Evolutionary conservation across 2,888 invertebrate species (phyloP).

Genomic region (Disparrhopalites patrizii): DNA sequence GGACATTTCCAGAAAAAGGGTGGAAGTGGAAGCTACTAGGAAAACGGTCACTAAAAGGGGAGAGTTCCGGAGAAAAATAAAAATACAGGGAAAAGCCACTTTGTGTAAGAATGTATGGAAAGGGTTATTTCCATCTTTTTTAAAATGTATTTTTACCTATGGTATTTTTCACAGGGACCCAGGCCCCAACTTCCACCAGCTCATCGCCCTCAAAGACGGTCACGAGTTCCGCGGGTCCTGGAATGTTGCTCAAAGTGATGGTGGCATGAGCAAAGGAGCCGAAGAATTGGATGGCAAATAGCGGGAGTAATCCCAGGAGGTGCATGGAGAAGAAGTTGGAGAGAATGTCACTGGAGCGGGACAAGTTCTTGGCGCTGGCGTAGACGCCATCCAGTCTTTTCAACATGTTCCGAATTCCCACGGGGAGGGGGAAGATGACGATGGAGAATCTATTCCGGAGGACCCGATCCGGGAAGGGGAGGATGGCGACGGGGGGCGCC

Average conservation of each 20-base stretch:
- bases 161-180: constrained; percentile 33
- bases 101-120: neutral
- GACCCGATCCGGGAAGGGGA: constrained; percentile 42
- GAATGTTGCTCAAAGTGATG: constrained; percentile 30
- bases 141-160: no score
- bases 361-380: constrained; percentile 20
- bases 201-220: constrained; percentile 23
- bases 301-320: constrained; percentile 29
- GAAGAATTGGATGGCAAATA: constrained; percentile 8
- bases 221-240: constrained; percentile 28
- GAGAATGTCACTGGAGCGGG: constrained; percentile 29
- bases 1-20: no score
- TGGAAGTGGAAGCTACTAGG: neutral
- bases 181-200: constrained; percentile 32
- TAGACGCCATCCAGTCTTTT: constrained; percentile 31
- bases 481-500: constrained; percentile 40
- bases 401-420: constrained; percentile 26
- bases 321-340: constrained; percentile 25
- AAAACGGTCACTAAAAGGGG: neutral
- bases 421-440: constrained; percentile 34
- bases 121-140: neutral
- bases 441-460: constrained; percentile 45
- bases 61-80: neutral
- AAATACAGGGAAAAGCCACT: neutral
- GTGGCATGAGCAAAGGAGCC: constrained; percentile 34